These are phyloP conservation scores for Cecropterus lyciades DNA, from an alignment of 1,140 invertebrate genomes.

Conservation along the genomic window DNA sequence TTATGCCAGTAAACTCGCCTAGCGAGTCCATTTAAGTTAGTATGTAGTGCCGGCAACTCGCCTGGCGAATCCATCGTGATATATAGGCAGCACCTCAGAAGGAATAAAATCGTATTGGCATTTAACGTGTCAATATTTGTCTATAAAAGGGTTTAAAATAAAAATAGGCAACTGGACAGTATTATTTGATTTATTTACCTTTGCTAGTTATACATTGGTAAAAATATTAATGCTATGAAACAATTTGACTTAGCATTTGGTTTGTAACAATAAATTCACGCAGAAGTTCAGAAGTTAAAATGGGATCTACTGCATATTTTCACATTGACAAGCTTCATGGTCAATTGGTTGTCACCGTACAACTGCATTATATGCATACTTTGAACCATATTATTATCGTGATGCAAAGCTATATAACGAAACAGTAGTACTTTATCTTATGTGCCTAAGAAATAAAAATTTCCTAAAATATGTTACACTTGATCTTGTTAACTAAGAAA, in stretches of 20 bases:
- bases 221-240: conserved; percentile 83
- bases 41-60: too few relatives aligned
- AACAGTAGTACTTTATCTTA: conserved; percentile 79
- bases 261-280: conserved; percentile 75
- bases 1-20: too few relatives aligned
- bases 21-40: too few relatives aligned
- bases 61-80: too few relatives aligned
- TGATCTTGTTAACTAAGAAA: conserved; percentile 61
- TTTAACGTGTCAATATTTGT: too few relatives aligned
- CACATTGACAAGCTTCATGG: conserved; percentile 52
- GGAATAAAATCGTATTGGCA: too few relatives aligned
- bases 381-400: conserved; percentile 41
- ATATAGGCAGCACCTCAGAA: too few relatives aligned
- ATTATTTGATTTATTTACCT: conserved; percentile 82
- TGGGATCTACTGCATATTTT: conserved; percentile 56
- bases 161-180: conserved; percentile 59
- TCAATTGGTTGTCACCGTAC: conserved; percentile 39
- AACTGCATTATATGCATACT: conserved; percentile 52
- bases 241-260: conserved; percentile 82
- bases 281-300: conserved; percentile 53
- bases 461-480: conserved; percentile 79
- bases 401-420: conserved; percentile 66
- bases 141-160: conserved; percentile 33
- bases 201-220: conserved; percentile 83
- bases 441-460: conserved; percentile 75